These are phyloP conservation scores for Cryptotermes secundus DNA, from an alignment of 1,140 invertebrate species.

Conservation along the genomic window DNA sequence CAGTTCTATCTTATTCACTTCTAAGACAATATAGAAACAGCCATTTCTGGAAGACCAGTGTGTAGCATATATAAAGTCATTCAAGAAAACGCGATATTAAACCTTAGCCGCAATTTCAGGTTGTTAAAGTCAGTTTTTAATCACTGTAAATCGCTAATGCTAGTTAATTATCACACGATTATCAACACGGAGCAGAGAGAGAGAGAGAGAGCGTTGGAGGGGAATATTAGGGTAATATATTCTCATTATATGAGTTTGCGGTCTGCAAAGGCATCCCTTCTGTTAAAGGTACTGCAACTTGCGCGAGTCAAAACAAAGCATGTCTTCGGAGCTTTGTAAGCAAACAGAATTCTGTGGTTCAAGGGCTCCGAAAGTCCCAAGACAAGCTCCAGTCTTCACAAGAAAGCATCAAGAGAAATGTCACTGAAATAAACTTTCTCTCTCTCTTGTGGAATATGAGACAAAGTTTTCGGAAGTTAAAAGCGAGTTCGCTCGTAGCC, in stretches of 20 bases:
- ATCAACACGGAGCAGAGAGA: background rate
- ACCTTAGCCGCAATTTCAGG: background rate
- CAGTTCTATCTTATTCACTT: too few species aligned
- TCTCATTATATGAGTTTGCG: background rate
- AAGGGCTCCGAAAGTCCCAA: too few species aligned
- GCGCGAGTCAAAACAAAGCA: background rate
- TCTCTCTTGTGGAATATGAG: too few species aligned
- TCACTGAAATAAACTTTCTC: too few species aligned
- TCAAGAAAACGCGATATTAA: background rate
- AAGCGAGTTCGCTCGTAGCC: too few species aligned
- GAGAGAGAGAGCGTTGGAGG: background rate
- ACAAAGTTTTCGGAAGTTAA: too few species aligned
- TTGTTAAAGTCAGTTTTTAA: constrained; percentile 8
- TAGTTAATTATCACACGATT: background rate
- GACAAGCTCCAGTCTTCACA: too few species aligned
- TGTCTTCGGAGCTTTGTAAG: too few species aligned
- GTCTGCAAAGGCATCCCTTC: background rate
- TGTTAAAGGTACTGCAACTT: background rate
- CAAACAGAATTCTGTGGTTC: too few species aligned
- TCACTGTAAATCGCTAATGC: background rate
- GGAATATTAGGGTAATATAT: background rate
- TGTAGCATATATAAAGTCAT: background rate
- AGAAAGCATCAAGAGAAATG: too few species aligned
- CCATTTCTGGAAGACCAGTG: background rate
- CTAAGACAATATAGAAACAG: background rate